Percentiles rank a stretch among this genome's conserved stretches.
These are phyloP conservation scores for Pristionchus japonicus DNA, from an alignment of 2,888 invertebrate genomes.

Conservation along the genomic window DNA sequence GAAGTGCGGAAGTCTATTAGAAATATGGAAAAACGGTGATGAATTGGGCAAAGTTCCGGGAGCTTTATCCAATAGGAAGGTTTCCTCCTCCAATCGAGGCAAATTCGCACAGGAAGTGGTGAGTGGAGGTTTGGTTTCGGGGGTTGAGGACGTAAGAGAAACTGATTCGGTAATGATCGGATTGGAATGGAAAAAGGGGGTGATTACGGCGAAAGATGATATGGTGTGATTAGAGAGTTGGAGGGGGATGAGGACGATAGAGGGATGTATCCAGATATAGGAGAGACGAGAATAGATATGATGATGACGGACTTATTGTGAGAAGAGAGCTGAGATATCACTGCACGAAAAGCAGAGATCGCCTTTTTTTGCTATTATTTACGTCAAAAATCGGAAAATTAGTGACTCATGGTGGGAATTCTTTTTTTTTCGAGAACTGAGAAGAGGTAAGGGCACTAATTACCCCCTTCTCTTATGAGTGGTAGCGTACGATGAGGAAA, in stretches of 20 bases:
- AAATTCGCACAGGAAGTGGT: not conserved
- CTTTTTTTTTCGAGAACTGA: not conserved
- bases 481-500: not conserved
- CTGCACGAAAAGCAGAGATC: not conserved
- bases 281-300: not conserved
- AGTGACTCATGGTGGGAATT: not conserved
- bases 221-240: not conserved
- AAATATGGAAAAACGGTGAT: slow-evolving; percentile 17
- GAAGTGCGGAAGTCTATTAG: slow-evolving; percentile 26
- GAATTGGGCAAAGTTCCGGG: not conserved
- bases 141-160: not conserved
- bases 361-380: not conserved
- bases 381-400: not conserved
- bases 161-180: slow-evolving; percentile 9
- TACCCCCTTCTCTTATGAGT: not conserved
- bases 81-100: not conserved
- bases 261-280: slow-evolving; percentile 3
- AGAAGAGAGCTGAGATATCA: not conserved
- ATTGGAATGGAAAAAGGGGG: not conserved
- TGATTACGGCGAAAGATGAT: not conserved
- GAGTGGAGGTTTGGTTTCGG: slow-evolving; percentile 2
- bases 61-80: not conserved
- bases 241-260: not conserved
- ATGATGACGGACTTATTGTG: not conserved
- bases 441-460: not conserved